Percentiles rank a stretch among this genome's conserved stretches.
Evolutionary conservation across 2,113 vertebrate species (phyloP).

Genomic region (Scopus umbretta): DNA sequence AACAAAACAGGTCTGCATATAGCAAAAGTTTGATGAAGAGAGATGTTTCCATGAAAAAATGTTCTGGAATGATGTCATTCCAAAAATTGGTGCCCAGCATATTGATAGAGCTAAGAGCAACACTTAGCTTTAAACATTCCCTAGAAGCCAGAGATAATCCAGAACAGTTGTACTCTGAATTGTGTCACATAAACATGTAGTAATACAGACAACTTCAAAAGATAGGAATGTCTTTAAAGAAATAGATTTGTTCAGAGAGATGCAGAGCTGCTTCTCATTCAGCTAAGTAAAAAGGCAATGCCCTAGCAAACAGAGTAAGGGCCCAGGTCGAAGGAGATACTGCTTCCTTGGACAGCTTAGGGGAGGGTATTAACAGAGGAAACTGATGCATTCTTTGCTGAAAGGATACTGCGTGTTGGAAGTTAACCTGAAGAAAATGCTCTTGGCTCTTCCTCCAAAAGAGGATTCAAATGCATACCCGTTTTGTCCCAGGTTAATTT

Average conservation of each 20-base stretch:
- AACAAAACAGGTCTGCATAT: neutral
- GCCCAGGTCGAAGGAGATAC: neutral
- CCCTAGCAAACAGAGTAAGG: neutral
- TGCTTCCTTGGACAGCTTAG: neutral
- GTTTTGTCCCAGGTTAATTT: neutral
- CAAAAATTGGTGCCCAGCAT: neutral
- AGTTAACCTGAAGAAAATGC: neutral
- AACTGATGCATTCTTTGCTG: neutral
- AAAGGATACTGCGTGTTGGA: neutral
- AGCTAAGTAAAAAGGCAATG: neutral
- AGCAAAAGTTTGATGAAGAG: neutral
- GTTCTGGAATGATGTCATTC: neutral
- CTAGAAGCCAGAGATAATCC: neutral
- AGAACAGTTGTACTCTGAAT: neutral
- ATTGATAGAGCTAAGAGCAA: neutral
- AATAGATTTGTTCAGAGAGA: neutral
- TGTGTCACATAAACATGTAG: neutral
- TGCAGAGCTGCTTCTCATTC: neutral
- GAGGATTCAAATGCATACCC: neutral
- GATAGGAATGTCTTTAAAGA: neutral
- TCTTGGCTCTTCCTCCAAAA: neutral
- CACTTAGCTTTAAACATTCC: neutral
- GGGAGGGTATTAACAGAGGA: neutral
- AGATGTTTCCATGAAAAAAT: neutral
- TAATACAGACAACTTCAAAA: neutral